These are phyloP conservation scores for Lissonota sp. DNA, from an alignment of 2,888 invertebrate genomes.

Conservation along the genomic window DNA sequence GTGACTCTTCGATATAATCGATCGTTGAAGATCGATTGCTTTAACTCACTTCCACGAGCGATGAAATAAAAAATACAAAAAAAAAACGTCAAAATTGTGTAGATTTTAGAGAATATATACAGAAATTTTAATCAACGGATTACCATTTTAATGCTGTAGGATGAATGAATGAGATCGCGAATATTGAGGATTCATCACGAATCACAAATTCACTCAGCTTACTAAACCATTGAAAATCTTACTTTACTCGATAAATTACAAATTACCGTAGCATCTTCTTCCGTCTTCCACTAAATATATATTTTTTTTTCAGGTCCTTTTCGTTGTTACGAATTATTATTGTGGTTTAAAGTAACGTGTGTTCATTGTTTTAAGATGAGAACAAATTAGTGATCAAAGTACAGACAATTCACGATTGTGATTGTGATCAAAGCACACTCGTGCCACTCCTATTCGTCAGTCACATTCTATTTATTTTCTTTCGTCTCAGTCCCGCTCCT, in stretches of 20 bases:
- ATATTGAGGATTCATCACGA: conserved; percentile 45
- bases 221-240: conserved; percentile 33
- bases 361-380: conserved; percentile 1
- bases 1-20: conserved; percentile 62
- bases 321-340: conserved; percentile 15
- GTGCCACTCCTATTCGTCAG: conserved; percentile 66
- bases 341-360: conserved; percentile 22
- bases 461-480: conserved; percentile 57
- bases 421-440: conserved; percentile 65
- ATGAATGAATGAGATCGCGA: conserved; percentile 48
- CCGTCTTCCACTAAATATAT: conserved; percentile 59
- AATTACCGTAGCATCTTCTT: conserved; percentile 33
- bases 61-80: conserved; percentile 58
- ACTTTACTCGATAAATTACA: conserved; percentile 16
- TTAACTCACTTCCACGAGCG: conserved; percentile 73
- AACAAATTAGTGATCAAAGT: conserved; percentile 32
- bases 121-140: conserved; percentile 46
- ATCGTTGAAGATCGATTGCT: conserved; percentile 68
- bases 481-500: conserved; percentile 29
- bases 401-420: conserved; percentile 63
- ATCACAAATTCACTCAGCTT: conserved; percentile 44
- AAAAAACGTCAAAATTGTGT: conserved; percentile 50
- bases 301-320: conserved; percentile 36
- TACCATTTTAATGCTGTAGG: conserved; percentile 29
- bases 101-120: conserved; percentile 47